Evolutionary conservation across 2,113 vertebrate species (phyloP).

Genomic region (Blennius ocellaris): DNA sequence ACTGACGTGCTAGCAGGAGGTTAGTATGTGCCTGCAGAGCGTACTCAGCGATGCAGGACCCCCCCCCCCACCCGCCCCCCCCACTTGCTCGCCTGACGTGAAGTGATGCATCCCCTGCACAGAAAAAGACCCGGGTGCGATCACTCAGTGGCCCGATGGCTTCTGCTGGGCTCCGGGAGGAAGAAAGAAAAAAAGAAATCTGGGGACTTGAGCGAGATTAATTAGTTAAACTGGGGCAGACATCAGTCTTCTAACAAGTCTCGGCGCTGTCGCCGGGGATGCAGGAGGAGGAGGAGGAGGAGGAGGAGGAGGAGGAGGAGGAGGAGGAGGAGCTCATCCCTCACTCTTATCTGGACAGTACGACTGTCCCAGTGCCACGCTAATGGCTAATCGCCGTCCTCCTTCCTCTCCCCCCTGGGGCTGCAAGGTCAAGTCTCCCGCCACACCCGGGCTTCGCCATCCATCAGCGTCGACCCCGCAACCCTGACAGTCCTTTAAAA

Average conservation of each 20-base stretch:
- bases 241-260: conserved; percentile 69
- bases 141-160: conserved; percentile 46
- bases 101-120: conserved; percentile 47
- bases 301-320: conserved; percentile 19
- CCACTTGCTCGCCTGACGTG: conserved; percentile 13
- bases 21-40: too few relatives aligned
- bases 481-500: conserved; percentile 50
- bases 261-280: conserved; percentile 44
- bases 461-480: conserved; percentile 44
- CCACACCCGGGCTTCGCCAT: conserved; percentile 55
- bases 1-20: too few relatives aligned
- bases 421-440: conserved; percentile 71
- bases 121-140: conserved; percentile 43
- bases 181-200: not conserved
- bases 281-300: conserved; percentile 11
- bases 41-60: too few relatives aligned
- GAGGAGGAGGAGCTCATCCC: conserved; percentile 58
- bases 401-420: conserved; percentile 43
- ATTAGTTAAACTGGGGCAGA: conserved; percentile 79
- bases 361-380: conserved; percentile 78
- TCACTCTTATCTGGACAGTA: conserved; percentile 80
- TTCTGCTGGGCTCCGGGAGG: conserved; percentile 56
- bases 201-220: conserved; percentile 63
- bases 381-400: conserved; percentile 58
- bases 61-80: too few relatives aligned